Base-by-base conservation (phyloP, 2,797 vertebrate genomes). In the Cyclopterus lumpus region DNA sequence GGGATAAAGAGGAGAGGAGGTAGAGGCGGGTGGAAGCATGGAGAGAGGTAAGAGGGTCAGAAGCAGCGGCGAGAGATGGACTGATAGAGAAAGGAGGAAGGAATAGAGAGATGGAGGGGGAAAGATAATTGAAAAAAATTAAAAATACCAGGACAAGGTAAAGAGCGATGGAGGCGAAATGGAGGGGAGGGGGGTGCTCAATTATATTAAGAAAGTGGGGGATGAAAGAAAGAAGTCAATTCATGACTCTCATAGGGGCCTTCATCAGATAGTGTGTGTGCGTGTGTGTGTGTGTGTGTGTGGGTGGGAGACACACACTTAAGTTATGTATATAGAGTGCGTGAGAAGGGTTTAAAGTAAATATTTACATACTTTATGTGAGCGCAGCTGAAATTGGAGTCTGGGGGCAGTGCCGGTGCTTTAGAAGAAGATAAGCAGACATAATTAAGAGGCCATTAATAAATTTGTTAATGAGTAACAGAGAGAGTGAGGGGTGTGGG, bases 361-460 rank as follows among this genome's bases (percentile, higher is more conserved):
- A 83, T 81, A 72, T 67, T 60, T 74, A 49, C 66, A 44, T 48
- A 14, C 3, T 83, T 54, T 66, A 60, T 70, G 71, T 70, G 70
- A 32, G 63, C 57, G 18, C 36, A 67, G 18, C 57, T 54, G 60
- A 80, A 65, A 83, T 67, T 60, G 72, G 72, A 85, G 76, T 84
- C 83, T 71, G 40, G 64, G 77, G 73, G 75, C 79, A 71, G 71
- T 28, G 67, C 66, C 15, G 64, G 44, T 49, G 73, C 80, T 86
- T 88, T 64, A 78, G 75, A 73, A 70, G 79, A 83, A 85, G 89
- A 93, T 92, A 90, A 91, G 83, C 83, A 88, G 82, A 85, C 80
- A 81, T 93, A 91, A 94, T 94, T 93, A 93, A 91, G 89, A 88
- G 81, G 63, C 75, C 91, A 89, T 91, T 93, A 93, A 93, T 94